Percentiles rank a stretch among this genome's conserved stretches.
Evolutionary conservation across 2,797 vertebrate species (phyloP).

Genomic region (Gambusia yucatana): DNA sequence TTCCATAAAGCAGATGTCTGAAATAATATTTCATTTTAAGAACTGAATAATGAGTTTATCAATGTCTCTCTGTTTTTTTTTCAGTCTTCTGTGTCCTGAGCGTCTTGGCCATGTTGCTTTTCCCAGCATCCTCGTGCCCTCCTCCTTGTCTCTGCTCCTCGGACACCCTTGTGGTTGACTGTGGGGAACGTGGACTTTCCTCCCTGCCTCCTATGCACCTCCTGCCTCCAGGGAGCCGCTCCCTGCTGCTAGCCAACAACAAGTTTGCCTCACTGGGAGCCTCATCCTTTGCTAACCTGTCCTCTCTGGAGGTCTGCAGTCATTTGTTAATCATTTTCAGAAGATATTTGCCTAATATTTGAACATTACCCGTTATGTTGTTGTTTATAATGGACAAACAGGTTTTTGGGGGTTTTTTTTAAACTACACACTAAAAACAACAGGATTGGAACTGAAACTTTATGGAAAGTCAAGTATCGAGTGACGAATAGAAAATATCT

Average conservation of each 20-base stretch:
- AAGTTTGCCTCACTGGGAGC: conserved; percentile 88
- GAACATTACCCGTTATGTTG: conserved; percentile 1
- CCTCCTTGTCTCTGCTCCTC: conserved; percentile 86
- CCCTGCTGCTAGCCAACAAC: conserved; percentile 95
- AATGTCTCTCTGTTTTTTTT: conserved; percentile 1
- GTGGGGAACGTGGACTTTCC: conserved; percentile 89
- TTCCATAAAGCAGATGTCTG: neutral
- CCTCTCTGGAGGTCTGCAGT: conserved; percentile 85
- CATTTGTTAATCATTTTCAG: neutral
- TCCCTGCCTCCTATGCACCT: conserved; percentile 86
- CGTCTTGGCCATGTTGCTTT: conserved; percentile 78
- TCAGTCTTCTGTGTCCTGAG: conserved; percentile 88
- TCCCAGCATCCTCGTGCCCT: conserved; percentile 85
- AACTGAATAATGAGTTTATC: conserved; percentile 17
- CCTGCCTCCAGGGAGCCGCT: conserved; percentile 87
- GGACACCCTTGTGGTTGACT: conserved; percentile 89
- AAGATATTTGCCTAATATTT: neutral
- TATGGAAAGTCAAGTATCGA: neutral
- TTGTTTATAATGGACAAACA: neutral
- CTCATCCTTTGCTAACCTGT: conserved; percentile 90
- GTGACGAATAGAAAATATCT: conserved; percentile 29
- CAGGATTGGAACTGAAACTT: neutral
- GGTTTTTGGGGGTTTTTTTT: neutral
- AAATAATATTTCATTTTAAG: conserved; percentile 16
- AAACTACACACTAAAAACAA: neutral